Conservation (phyloP, 2,113 vertebrate genomes). For the Passer montanus region DNA sequence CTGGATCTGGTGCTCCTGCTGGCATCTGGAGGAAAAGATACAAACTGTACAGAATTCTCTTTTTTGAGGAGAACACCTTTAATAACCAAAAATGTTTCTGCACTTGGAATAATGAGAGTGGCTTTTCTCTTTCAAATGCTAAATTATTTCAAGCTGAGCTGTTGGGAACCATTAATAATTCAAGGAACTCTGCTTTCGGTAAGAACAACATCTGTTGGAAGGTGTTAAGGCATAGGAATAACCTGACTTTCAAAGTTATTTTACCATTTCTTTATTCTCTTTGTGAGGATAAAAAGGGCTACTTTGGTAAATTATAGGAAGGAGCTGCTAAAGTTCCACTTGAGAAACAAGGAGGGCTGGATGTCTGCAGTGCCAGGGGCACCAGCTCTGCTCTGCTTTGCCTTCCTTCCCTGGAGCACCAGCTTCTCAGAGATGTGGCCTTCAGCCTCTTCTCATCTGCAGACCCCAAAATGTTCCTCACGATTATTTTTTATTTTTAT, state of each 20-base stretch:
- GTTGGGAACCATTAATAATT: constrained; percentile 74
- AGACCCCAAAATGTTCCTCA: background rate
- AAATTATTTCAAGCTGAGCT: constrained; percentile 72
- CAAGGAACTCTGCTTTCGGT: constrained; percentile 55
- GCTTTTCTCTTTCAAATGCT: constrained; percentile 72
- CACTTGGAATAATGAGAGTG: constrained; percentile 64
- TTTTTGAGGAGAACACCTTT: constrained; percentile 44
- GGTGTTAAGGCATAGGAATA: constrained; percentile 47
- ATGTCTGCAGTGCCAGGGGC: background rate
- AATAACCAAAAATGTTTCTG: constrained; percentile 64
- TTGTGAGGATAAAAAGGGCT: background rate
- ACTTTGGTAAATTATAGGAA: background rate
- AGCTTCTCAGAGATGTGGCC: background rate
- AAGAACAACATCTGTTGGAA: constrained; percentile 66
- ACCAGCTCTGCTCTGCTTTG: background rate
- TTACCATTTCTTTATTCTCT: constrained; percentile 14
- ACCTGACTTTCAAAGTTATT: constrained; percentile 38
- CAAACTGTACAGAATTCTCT: constrained; percentile 22
- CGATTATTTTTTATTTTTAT: background rate
- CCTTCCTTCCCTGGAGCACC: background rate
- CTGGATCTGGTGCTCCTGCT: constrained; percentile 41
- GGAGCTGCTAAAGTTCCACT: background rate
- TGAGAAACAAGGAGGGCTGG: background rate
- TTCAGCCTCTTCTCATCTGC: background rate
- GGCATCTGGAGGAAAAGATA: constrained; percentile 43